Conservation (phyloP, 2,888 invertebrate species). For the Adelphocoris suturalis region DNA sequence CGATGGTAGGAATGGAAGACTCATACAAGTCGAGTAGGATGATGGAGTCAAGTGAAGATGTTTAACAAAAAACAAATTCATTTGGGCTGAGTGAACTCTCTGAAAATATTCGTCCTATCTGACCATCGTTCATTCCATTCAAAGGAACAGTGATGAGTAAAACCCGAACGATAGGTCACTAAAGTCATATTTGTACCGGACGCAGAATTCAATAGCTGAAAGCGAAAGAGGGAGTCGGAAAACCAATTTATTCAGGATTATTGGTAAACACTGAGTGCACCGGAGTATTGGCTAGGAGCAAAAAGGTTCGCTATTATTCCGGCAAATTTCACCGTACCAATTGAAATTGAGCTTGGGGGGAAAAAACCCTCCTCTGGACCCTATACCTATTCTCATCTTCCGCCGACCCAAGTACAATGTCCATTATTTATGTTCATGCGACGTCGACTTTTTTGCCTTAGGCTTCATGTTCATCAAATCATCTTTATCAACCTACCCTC, state of each 20-base stretch:
- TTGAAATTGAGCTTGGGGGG: background rate
- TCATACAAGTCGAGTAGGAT: too few relatives aligned
- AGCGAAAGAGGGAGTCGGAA: background rate
- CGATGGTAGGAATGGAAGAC: too few relatives aligned
- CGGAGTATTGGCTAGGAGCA: conserved; percentile 8
- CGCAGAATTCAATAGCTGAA: background rate
- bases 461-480: background rate
- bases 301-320: conserved; percentile 38
- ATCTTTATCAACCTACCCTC: too few relatives aligned
- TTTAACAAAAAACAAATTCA: too few relatives aligned
- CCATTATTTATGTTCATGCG: background rate
- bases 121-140: too few relatives aligned
- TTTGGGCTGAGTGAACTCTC: too few relatives aligned
- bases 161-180: background rate
- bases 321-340: background rate
- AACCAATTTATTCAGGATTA: conserved; percentile 26
- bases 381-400: conserved; percentile 8
- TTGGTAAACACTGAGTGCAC: conserved; percentile 24
- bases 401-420: background rate
- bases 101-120: too few relatives aligned
- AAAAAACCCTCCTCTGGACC: background rate
- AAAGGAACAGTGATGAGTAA: background rate
- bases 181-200: background rate
- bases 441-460: background rate
- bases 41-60: too few relatives aligned